Evolutionary conservation across 1,140 invertebrate genomes (phyloP), one percentile per base, ranked within the genome.

Genomic region (Euborellia annulipes): DNA sequence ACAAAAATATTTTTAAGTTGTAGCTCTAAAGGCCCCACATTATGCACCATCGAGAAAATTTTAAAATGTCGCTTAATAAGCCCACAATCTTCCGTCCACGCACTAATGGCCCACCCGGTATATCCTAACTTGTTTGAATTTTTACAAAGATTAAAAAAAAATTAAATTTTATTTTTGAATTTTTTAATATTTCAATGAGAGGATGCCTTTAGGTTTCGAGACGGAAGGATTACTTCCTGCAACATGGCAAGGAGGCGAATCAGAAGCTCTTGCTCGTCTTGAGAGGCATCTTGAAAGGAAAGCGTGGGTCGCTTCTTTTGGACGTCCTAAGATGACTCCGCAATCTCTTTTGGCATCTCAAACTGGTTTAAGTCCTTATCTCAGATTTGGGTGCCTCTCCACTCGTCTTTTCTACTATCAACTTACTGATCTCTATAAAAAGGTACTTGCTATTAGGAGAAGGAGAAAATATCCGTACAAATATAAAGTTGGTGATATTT

Each of bases 261-360:
- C 71, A 38, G 86, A 90, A 62, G 85, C 86, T 0, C 57, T 91
- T 47, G 64, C 72, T 2, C 66, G 87, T 18, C 64, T 91, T 36
- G 82, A 89, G 54, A 68, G 84, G 23, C 85, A 91, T 63, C 64
- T 93, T 11, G 85, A 90, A 58, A 64, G 86, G 37, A 86, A 91
- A 62, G 85, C 85, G 0, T 90, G 85, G 84, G 83, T 91, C 0
- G 85, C 85, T 3, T 84, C 82, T 36, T 91, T 90, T 61, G 86
- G 83, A 13, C 66, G 79, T 27, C 85, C 86, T 1, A 89, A 89
- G 65, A 89, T 90, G 83, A 88, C 85, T 1, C 82, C 85, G 0
- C 82, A 89, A 56, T 89, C 85, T 1, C 62, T 91, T 61, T 87
- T 87, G 30, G 76, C 83, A 3, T 86, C 80, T 52, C 82, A 82